Evolutionary conservation across 2,888 invertebrate species (phyloP), one percentile per base, ranked within the genome.

Genomic region (Helicoverpa assulta): DNA sequence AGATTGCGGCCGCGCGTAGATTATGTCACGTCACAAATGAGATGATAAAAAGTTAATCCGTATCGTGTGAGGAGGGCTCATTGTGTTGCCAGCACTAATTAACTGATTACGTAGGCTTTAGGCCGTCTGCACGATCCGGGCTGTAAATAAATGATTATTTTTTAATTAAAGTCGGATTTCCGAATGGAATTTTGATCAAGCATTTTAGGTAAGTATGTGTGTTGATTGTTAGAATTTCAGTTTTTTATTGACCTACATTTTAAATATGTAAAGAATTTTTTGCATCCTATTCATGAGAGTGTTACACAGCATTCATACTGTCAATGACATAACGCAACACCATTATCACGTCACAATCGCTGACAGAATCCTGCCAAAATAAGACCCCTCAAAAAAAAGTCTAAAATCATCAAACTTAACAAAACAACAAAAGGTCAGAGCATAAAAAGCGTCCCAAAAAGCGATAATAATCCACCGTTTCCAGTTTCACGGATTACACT

Each of bases 1-100:
- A 91, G 89, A 93, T 93, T 91, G 92, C 92, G 94, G 92, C 85
- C 92, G 88, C 81, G 85, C 76, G 72, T 86, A 91, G 92, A 90
- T 94, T 92, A 93, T 91, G 92, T 92, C 93, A 91, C 88, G 91
- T 92, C 91, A 84, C 83, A 83, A 85, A 86, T 81, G 87, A 86
- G 86, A 88, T 88, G 88, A 90, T 90, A 87, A 90, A 87, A 86
- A 84, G 81, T 88, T 89, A 78, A 84, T 78, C 80, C 77, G 52
- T 64, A 79, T 70, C 73, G 78, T 80, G 70, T 81, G 75, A 69
- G 66, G 71, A 83, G 67, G 70, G 76, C 78, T 72, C 63, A 75
- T 78, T 78, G 74, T 82, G 78, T 73, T 75, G 81, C 68, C 74
- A 72, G 72, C 70, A 76, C 68, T 79, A 81, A 78, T 78, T 86